These are phyloP conservation scores for Eupleurogrammus muticus DNA, from an alignment of 2,797 vertebrate genomes.

Conservation along the genomic window DNA sequence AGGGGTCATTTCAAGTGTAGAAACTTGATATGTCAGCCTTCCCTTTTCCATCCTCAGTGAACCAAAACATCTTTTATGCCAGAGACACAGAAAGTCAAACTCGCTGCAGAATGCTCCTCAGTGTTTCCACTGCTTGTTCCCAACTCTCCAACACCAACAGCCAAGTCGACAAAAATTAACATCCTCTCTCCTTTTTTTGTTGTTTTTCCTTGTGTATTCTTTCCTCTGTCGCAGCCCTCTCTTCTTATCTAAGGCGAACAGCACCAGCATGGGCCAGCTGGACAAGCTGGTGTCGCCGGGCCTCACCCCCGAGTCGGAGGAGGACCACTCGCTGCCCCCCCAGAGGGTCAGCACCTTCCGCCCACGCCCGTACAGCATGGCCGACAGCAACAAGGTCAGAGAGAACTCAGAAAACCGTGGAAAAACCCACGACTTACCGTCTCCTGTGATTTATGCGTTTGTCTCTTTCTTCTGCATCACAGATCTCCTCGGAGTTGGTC, in stretches of 20 bases:
- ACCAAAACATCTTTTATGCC: slow-evolving; percentile 24
- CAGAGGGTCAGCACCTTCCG: slow-evolving; percentile 87
- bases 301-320: slow-evolving; percentile 78
- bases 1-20: slow-evolving; percentile 7
- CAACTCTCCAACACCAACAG: slow-evolving; percentile 52
- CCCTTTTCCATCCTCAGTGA: slow-evolving; percentile 22
- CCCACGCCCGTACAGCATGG: slow-evolving; percentile 90
- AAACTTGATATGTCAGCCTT: slow-evolving; percentile 16
- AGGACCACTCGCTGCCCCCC: slow-evolving; percentile 76
- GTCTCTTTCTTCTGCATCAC: slow-evolving; percentile 35
- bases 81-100: slow-evolving; percentile 6
- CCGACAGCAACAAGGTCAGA: slow-evolving; percentile 84
- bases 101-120: neutral
- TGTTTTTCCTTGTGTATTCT: slow-evolving; percentile 2
- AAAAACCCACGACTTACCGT: neutral
- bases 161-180: slow-evolving; percentile 35
- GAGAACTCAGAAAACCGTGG: slow-evolving; percentile 16
- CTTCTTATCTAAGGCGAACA: slow-evolving; percentile 87
- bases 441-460: neutral
- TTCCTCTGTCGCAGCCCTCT: slow-evolving; percentile 71
- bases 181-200: slow-evolving; percentile 21
- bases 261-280: slow-evolving; percentile 87
- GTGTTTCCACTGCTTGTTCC: slow-evolving; percentile 23
- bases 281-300: slow-evolving; percentile 82
- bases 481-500: slow-evolving; percentile 79